Evolutionary conservation across 2,113 vertebrate genomes (phyloP).

Genomic region (Leucosticte australis): DNA sequence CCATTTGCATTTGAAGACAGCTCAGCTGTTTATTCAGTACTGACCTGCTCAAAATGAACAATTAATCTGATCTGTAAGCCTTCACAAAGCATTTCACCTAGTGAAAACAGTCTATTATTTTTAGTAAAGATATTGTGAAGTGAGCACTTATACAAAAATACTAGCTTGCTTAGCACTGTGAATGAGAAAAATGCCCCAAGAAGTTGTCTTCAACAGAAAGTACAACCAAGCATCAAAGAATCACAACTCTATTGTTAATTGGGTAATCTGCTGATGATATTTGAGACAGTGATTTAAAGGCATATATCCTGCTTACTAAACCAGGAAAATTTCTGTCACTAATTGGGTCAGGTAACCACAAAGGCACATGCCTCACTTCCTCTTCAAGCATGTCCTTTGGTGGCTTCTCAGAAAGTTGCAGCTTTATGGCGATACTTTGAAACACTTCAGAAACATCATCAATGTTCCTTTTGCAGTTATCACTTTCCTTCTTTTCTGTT

Average conservation of each 20-base stretch:
- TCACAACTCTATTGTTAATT: not conserved
- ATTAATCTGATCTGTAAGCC: not conserved
- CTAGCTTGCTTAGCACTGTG: not conserved
- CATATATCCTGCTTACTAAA: not conserved
- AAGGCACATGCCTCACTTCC: conserved; percentile 9
- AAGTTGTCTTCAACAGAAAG: not conserved
- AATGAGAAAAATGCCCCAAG: not conserved
- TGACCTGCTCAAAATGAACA: not conserved
- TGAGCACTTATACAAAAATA: not conserved
- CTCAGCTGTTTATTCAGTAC: not conserved
- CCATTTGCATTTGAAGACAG: not conserved
- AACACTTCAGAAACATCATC: not conserved
- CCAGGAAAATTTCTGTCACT: not conserved
- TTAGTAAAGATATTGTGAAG: not conserved
- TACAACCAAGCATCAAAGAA: not conserved
- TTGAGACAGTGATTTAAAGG: not conserved
- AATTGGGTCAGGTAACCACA: conserved; percentile 46
- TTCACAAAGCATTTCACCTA: not conserved
- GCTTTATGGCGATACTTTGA: not conserved
- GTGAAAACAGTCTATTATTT: not conserved
- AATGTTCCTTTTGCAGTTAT: not conserved
- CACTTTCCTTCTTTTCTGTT: not conserved
- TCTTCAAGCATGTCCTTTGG: not conserved
- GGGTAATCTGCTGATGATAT: not conserved
- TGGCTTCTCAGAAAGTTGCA: conserved; percentile 42